phyloP scores from a whole-genome alignment of 2,113 vertebrate genomes.

The Myocastor coypus region DNA sequence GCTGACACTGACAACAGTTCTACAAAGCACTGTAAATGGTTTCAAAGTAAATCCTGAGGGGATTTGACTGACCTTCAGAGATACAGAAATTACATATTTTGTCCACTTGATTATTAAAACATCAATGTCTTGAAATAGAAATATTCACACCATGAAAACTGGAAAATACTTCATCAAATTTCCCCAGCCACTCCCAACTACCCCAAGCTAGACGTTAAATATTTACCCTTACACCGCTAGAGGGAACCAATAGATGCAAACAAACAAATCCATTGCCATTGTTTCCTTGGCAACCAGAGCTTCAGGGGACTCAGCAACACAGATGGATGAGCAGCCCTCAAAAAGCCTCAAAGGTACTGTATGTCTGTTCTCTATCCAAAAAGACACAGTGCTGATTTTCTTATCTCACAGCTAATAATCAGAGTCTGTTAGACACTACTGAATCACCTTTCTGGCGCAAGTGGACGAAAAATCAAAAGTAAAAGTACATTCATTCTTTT shows the following conservation, averaged over 20 bases:
- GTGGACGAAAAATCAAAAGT: slow-evolving; percentile 43
- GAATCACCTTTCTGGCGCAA: slow-evolving; percentile 28
- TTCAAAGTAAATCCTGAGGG: no score
- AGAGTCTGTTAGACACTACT: not conserved
- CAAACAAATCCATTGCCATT: slow-evolving; percentile 3
- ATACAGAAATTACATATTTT: not conserved
- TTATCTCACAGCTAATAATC: slow-evolving; percentile 13
- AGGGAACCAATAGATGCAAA: slow-evolving; percentile 41
- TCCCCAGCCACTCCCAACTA: not conserved
- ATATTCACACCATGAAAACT: not conserved
- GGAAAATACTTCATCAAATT: not conserved
- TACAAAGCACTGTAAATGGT: no score
- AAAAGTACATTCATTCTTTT: not conserved
- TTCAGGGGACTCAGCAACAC: slow-evolving; percentile 3
- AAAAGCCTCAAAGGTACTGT: not conserved
- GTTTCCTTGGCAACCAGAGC: slow-evolving; percentile 38
- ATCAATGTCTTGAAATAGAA: slow-evolving; percentile 40
- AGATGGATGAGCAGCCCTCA: not conserved
- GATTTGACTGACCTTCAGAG: no score
- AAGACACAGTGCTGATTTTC: not conserved
- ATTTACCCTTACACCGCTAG: slow-evolving; percentile 36
- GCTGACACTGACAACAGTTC: no score
- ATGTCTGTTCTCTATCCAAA: not conserved
- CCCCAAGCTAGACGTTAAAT: slow-evolving; percentile 26
- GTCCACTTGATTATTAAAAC: not conserved